These are phyloP conservation scores for Pantala flavescens DNA, from an alignment of 1,140 invertebrate genomes.

Conservation along the genomic window DNA sequence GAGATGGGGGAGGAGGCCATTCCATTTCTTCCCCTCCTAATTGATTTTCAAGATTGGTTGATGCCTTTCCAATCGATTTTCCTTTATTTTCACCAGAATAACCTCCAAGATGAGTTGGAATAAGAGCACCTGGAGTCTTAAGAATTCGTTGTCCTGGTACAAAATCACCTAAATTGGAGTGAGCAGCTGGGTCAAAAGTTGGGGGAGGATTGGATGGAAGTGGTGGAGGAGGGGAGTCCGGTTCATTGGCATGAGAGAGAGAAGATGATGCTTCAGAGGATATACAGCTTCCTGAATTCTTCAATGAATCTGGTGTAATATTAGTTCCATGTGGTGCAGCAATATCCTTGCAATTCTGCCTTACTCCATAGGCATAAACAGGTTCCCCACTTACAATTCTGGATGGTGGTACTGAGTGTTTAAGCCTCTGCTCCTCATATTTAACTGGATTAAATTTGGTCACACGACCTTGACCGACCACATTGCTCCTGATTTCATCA, in stretches of 20 bases:
- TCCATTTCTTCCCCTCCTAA: not conserved
- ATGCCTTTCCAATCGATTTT: too few relatives aligned
- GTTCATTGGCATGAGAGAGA: not conserved
- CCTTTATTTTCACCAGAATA: not conserved
- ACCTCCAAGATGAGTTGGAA: not conserved
- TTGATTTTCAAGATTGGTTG: too few relatives aligned
- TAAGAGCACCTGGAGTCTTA: not conserved
- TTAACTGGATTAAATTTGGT: slow-evolving; percentile 26
- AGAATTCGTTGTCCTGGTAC: not conserved
- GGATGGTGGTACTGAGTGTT: not conserved
- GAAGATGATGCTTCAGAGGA: not conserved
- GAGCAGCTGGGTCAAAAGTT: not conserved
- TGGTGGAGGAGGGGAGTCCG: slow-evolving; percentile 18
- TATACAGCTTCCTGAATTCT: not conserved
- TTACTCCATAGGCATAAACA: not conserved
- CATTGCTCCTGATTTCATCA: slow-evolving; percentile 42
- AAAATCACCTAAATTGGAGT: not conserved
- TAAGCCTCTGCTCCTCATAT: slow-evolving; percentile 11
- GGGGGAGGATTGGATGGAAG: not conserved
- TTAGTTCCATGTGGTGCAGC: not conserved
- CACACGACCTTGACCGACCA: slow-evolving; percentile 40
- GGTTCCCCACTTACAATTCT: not conserved
- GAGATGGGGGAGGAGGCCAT: not conserved
- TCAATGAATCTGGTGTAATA: not conserved
- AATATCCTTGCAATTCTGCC: not conserved